Evolutionary conservation across 2,888 invertebrate genomes (phyloP), one percentile per base, ranked within the genome.

Genomic region (Agrotis puta): DNA sequence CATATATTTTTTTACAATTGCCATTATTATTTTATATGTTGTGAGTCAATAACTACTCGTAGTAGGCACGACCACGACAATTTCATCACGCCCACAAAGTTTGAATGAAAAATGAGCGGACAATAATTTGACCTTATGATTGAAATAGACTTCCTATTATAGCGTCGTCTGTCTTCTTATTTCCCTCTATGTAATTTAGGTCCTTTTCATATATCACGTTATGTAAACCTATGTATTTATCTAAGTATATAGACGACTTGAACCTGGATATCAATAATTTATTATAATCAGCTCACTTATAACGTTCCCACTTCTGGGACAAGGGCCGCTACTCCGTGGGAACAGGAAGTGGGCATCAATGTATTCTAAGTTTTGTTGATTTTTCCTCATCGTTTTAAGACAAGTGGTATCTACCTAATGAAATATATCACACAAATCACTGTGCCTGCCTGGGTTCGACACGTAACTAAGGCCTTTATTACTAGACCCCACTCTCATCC

Each of bases 111-210:
- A 33, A 57, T 68, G 45, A 47, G 45, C 20, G 39, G 50, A 62
- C 51, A 65, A 50, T 61, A 79, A 79, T 74, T 79, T 83, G 48
- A 69, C 83, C 62, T 83, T 79, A 69, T 74, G 58, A 72, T 69
- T 78, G 63, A 66, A 69, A 68, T 59, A 65, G 59, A 48, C 56
- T 62, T 47, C 27, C 24, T 24, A 70, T 33, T 16, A 39, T 43
- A 48, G 39, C 20, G 33, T 39, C 48, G 45, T 45, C 53, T 33
- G 39, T 53, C 45, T 72, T 61, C 68, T 66, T 82, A 69, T 61
- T 72, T 61, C 24, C 53, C 24, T 50, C 50, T 62, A 66, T 11
- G 50, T 51, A 64, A 82, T 77, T 77, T 57, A 57, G 43, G 45
- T 70, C 57, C 78, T 82, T 56, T 6, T 22, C 77, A 51, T 68